Conservation (phyloP, 1,140 invertebrate species). For the Paracyclopina nana region DNA sequence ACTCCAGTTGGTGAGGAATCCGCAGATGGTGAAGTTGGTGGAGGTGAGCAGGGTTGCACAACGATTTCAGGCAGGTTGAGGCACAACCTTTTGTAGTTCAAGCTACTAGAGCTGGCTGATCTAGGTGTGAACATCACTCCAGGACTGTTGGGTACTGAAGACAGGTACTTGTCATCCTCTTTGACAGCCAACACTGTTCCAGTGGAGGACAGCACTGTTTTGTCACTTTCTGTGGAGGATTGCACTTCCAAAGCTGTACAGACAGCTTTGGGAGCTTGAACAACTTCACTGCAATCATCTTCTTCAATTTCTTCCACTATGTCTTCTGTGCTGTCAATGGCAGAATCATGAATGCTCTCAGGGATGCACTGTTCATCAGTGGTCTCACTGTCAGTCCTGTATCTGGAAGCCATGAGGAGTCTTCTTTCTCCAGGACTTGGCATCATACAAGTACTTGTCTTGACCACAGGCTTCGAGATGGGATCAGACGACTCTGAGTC, state of each 20-base stretch:
- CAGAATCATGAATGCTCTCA: neutral
- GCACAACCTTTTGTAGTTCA: neutral
- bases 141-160: neutral
- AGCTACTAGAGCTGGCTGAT: neutral
- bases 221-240: neutral
- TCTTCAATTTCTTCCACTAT: neutral
- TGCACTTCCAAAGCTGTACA: neutral
- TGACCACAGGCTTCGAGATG: neutral
- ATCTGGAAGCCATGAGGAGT: neutral
- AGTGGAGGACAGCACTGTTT: neutral
- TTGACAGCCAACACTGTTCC: neutral
- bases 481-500: neutral
- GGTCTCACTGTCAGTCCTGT: neutral
- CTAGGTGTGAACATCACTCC: neutral
- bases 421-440: too few relatives aligned
- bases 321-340: neutral
- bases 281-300: neutral
- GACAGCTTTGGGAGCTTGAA: neutral
- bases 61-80: neutral
- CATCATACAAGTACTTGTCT: neutral
- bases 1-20: too few relatives aligned
- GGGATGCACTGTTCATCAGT: neutral
- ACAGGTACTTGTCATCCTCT: neutral
- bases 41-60: neutral
- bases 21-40: too few relatives aligned